Conservation (phyloP, 2,797 vertebrate species). For the Lepidocolaptes lacrymiger region DNA sequence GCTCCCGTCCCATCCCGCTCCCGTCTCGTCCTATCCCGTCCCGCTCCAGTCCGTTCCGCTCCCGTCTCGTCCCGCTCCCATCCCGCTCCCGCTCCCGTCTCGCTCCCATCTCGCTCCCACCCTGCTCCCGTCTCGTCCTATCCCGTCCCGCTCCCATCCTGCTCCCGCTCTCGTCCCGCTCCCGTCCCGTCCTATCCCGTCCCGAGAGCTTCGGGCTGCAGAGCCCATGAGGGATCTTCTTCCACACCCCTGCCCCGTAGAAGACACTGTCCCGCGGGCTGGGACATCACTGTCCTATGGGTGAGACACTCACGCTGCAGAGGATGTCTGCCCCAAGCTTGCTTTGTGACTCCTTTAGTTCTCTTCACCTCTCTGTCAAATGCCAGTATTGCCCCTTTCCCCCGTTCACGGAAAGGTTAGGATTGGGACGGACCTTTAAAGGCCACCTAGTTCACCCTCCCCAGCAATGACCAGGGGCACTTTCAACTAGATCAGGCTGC, state of each 20-base stretch:
- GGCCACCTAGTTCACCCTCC: accelerated
- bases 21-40: too few relatives aligned
- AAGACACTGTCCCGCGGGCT: too few relatives aligned
- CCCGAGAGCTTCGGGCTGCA: neutral
- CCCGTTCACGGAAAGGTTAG: neutral
- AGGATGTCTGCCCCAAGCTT: neutral
- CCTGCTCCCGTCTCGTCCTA: too few relatives aligned
- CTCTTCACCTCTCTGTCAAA: neutral
- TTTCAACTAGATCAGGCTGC: neutral
- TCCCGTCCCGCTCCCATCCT: too few relatives aligned
- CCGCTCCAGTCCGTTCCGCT: too few relatives aligned
- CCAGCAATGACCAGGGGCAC: neutral
- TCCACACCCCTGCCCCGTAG: neutral
- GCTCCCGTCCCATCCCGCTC: too few relatives aligned
- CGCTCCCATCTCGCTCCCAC: too few relatives aligned
- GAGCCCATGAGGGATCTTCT: accelerated
- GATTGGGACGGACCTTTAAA: neutral
- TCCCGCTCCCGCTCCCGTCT: too few relatives aligned
- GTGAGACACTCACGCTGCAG: neutral
- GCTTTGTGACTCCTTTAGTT: neutral
- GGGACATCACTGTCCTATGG: accelerated
- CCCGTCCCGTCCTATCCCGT: neutral
- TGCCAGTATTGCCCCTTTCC: accelerated
- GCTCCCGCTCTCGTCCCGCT: neutral
- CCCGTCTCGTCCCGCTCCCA: too few relatives aligned